Percentiles rank a stretch among this genome's conserved stretches.
These are phyloP conservation scores for Myotis daubentonii DNA, from an alignment of 2,797 vertebrate genomes.

Conservation along the genomic window DNA sequence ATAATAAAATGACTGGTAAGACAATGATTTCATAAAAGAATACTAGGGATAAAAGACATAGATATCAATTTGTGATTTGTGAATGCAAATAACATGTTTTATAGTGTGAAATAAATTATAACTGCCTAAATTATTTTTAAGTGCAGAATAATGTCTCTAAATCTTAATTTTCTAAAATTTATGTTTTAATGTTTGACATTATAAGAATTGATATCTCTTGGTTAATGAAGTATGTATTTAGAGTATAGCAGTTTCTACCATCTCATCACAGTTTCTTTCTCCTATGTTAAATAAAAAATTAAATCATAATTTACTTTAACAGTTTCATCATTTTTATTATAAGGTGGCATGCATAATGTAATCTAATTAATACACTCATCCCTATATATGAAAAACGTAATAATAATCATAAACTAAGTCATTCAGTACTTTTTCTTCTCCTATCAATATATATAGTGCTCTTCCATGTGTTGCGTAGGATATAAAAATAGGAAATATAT, in stretches of 20 bases:
- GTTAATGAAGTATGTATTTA: background rate
- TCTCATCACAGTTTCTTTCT: background rate
- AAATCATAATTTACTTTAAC: background rate
- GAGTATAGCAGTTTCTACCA: background rate
- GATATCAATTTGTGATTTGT: background rate
- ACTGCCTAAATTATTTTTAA: background rate
- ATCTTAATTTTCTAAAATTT: background rate
- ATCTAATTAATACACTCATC: background rate
- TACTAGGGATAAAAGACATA: background rate
- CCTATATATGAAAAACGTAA: background rate
- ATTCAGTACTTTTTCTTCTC: background rate
- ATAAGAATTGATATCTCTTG: background rate
- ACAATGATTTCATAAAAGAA: background rate
- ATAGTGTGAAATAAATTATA: background rate
- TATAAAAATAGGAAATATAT: background rate
- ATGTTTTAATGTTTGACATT: background rate
- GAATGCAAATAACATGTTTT: background rate
- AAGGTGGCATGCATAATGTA: background rate
- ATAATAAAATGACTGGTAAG: background rate
- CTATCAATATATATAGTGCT: background rate
- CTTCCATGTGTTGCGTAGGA: background rate
- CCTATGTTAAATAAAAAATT: background rate
- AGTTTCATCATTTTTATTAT: background rate
- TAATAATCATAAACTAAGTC: background rate
- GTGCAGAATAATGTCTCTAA: background rate